Percentiles rank a stretch among this genome's conserved stretches.
Evolutionary conservation across 2,888 invertebrate species (phyloP).

Genomic region (Heteromurus nitidus): DNA sequence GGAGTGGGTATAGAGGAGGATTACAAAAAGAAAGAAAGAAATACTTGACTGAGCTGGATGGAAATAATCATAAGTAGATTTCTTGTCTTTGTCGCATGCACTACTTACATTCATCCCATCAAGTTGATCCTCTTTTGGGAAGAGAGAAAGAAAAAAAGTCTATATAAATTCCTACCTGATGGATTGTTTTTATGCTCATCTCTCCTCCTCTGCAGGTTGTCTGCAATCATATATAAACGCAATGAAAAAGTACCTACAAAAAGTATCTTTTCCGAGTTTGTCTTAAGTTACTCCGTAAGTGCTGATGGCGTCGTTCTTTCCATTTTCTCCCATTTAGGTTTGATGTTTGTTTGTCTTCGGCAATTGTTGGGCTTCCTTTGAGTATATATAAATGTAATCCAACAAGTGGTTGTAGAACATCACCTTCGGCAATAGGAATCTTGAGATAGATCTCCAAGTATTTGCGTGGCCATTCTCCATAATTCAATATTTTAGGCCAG

Average conservation of each 20-base stretch:
- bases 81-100: slow-evolving; percentile 51
- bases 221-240: background rate
- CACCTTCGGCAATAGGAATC: background rate
- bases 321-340: background rate
- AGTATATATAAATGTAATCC: slow-evolving; percentile 21
- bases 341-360: slow-evolving; percentile 22
- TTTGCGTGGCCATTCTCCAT: no score
- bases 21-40: background rate
- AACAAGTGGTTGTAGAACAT: slow-evolving; percentile 43
- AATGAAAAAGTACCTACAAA: no score
- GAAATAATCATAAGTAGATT: slow-evolving; percentile 57
- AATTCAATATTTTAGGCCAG: no score
- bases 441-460: background rate
- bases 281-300: no score
- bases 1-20: slow-evolving; percentile 45
- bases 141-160: no score
- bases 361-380: slow-evolving; percentile 9
- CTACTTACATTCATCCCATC: background rate
- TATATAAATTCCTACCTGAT: no score
- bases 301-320: slow-evolving; percentile 33
- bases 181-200: background rate
- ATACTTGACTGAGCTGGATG: slow-evolving; percentile 43
- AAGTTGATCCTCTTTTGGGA: slow-evolving; percentile 45
- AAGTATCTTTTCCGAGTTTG: no score
- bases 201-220: slow-evolving; percentile 10